A percentile compares a stretch with the other conserved stretches of the same genome.
These are phyloP conservation scores for Nasonovia ribisnigri DNA, from an alignment of 2,888 invertebrate genomes.

Conservation along the genomic window DNA sequence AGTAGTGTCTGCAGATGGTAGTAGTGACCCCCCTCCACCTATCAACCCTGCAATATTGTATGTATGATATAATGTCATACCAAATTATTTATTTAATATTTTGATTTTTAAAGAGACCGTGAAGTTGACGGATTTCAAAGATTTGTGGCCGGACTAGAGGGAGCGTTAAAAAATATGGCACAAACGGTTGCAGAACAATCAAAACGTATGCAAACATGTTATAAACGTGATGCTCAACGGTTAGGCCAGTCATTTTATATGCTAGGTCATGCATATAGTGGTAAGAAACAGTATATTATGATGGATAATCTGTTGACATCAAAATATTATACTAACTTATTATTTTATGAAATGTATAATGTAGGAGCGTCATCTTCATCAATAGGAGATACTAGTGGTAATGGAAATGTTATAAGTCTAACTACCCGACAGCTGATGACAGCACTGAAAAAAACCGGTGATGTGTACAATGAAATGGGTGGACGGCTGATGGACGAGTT, in stretches of 20 bases:
- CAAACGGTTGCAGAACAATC: slow-evolving; percentile 86
- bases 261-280: slow-evolving; percentile 85
- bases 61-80: neutral
- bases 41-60: slow-evolving; percentile 43
- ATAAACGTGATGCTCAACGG: slow-evolving; percentile 91
- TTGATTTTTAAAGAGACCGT: slow-evolving; percentile 73
- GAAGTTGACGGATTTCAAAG: slow-evolving; percentile 86
- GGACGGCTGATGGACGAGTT: slow-evolving; percentile 92
- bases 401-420: slow-evolving; percentile 45
- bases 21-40: slow-evolving; percentile 11
- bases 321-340: neutral
- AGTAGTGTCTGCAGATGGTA: slow-evolving; percentile 71
- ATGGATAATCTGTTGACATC: neutral
- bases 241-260: slow-evolving; percentile 89
- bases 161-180: slow-evolving; percentile 86
- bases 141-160: slow-evolving; percentile 89
- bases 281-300: slow-evolving; percentile 72
- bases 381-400: slow-evolving; percentile 71
- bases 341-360: neutral
- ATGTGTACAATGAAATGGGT: slow-evolving; percentile 90
- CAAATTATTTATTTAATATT: neutral
- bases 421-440: slow-evolving; percentile 66
- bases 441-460: slow-evolving; percentile 81
- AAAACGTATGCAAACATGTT: slow-evolving; percentile 87
- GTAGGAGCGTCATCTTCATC: slow-evolving; percentile 69